Evolutionary conservation across 2,113 vertebrate species (phyloP).

Genomic region (Felis chaus): DNA sequence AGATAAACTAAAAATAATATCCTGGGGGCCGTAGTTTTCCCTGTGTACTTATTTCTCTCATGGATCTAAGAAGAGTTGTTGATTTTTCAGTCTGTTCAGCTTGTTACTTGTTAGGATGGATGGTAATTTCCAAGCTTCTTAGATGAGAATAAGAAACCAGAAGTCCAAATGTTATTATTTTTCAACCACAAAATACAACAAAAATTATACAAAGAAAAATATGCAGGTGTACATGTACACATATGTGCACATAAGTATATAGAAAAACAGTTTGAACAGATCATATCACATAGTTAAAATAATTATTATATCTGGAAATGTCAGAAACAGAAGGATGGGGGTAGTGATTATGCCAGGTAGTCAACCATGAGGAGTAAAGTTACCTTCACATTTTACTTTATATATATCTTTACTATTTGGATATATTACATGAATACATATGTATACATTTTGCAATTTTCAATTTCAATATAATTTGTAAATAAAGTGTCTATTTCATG

Average conservation of each 20-base stretch:
- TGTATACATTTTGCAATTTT: not conserved
- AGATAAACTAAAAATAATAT: not conserved
- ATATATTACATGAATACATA: not conserved
- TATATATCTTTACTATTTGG: not conserved
- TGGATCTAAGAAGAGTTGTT: not conserved
- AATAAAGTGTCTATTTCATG: not conserved
- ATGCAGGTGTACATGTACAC: not conserved
- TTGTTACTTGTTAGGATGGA: not conserved
- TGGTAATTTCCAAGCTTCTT: not conserved
- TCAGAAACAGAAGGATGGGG: not conserved
- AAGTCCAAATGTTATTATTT: not conserved
- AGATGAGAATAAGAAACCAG: not conserved
- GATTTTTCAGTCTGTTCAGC: not conserved
- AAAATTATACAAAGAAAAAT: not conserved
- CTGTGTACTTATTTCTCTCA: not conserved
- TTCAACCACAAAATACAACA: not conserved
- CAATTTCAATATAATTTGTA: not conserved
- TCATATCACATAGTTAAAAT: not conserved
- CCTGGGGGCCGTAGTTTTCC: not conserved
- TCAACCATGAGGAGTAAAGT: not conserved
- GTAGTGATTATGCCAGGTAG: not conserved
- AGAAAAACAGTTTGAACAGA: not conserved
- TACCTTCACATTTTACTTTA: not conserved
- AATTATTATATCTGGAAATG: not conserved
- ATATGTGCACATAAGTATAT: not conserved